These are phyloP conservation scores for Monoplex corrugatus DNA, from an alignment of 2,888 invertebrate genomes.

Conservation along the genomic window DNA sequence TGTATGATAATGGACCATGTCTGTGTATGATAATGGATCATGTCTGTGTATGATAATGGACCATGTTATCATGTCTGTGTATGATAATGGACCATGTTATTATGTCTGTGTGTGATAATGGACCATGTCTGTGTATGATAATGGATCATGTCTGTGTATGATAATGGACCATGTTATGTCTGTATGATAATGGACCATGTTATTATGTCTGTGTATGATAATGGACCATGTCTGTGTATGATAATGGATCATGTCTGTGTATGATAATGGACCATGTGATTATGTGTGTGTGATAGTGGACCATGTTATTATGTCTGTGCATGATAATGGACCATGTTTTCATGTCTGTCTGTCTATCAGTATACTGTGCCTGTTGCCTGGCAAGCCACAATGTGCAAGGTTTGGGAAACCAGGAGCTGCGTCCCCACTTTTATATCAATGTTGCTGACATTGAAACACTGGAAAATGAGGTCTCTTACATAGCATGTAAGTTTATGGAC, in stretches of 20 bases:
- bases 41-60: no score
- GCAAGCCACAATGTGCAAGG: constrained; percentile 78
- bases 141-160: no score
- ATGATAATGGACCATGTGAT: background rate
- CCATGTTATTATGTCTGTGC: no score
- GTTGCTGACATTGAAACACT: constrained; percentile 82
- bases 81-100: background rate
- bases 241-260: background rate
- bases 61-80: no score
- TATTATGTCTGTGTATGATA: background rate
- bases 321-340: background rate
- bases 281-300: background rate
- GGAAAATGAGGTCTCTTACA: constrained; percentile 79
- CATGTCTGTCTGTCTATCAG: constrained; percentile 64
- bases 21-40: no score
- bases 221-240: background rate
- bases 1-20: no score
- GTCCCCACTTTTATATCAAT: constrained; percentile 82
- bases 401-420: constrained; percentile 66
- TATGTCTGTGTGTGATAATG: background rate
- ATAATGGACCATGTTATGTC: no score
- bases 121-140: no score
- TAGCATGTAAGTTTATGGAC: constrained; percentile 80
- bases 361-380: constrained; percentile 81
- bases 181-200: no score